Evolutionary conservation across 2,888 invertebrate genomes (phyloP).

Genomic region (Perizoma flavofasciatum): DNA sequence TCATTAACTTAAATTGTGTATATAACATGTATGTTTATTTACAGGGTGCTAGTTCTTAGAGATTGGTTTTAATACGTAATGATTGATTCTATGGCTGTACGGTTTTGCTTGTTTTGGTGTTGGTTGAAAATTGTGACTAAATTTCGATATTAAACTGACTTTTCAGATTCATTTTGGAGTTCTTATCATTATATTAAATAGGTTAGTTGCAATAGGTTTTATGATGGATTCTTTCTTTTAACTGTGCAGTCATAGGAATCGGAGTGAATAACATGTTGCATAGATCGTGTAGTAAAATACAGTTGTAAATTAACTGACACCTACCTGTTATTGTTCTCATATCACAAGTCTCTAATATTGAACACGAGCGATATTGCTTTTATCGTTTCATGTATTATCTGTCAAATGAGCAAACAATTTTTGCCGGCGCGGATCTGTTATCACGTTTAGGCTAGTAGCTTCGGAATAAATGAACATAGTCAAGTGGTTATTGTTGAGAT

Average conservation of each 20-base stretch:
- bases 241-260: slow-evolving; percentile 51
- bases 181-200: background rate
- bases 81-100: slow-evolving; percentile 55
- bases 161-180: background rate
- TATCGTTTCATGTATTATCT: slow-evolving; percentile 68
- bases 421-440: slow-evolving; percentile 55
- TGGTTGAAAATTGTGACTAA: slow-evolving; percentile 6
- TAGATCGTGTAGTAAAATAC: slow-evolving; percentile 35
- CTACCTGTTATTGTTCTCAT: slow-evolving; percentile 50
- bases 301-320: slow-evolving; percentile 49
- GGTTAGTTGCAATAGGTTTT: too few relatives aligned
- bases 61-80: slow-evolving; percentile 48
- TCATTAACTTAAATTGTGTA: slow-evolving; percentile 57
- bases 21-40: slow-evolving; percentile 67
- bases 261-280: slow-evolving; percentile 21
- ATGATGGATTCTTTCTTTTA: background rate
- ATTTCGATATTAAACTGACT: background rate
- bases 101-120: slow-evolving; percentile 22
- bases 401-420: slow-evolving; percentile 67
- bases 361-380: slow-evolving; percentile 52
- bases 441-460: slow-evolving; percentile 60
- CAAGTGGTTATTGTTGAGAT: slow-evolving; percentile 65
- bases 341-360: slow-evolving; percentile 59
- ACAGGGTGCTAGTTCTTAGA: slow-evolving; percentile 77
- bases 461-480: slow-evolving; percentile 66